Conservation (phyloP, 37 sponge, comb jelly and placozoan genomes). For the Chondrilla cf. caribensis region DNA sequence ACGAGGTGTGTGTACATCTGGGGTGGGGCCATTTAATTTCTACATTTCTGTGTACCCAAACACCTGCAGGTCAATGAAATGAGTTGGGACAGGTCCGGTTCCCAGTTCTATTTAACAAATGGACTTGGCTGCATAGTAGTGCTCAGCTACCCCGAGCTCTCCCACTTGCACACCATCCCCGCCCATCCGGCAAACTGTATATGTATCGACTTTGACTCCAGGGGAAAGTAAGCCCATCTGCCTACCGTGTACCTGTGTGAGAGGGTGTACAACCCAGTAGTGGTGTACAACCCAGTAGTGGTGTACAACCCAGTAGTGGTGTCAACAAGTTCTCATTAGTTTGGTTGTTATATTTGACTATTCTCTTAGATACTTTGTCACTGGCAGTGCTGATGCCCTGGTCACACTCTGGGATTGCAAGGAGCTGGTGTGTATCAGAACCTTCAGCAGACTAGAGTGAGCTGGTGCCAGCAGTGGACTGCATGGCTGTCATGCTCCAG, state of each 20-base stretch:
- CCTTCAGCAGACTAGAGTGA: conserved; percentile 93
- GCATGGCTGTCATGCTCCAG: no score
- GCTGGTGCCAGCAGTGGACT: neutral
- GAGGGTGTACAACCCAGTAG: no score
- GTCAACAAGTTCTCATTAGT: no score
- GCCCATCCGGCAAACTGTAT: conserved; percentile 99
- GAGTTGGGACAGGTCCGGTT: conserved; percentile 80
- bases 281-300: no score
- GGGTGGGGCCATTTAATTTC: no score
- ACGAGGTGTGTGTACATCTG: conserved; percentile 57
- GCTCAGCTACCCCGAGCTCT: conserved; percentile 81
- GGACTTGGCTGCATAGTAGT: conserved; percentile 89
- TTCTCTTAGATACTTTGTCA: conserved; percentile 92
- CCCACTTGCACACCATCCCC: conserved; percentile 74
- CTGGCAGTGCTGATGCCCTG: conserved; percentile 98
- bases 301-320: no score
- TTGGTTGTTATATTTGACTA: no score
- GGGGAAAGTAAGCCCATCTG: conserved; percentile 62
- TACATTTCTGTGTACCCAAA: no score
- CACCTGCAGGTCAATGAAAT: conserved; percentile 92
- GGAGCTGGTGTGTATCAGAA: conserved; percentile 87
- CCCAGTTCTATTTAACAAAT: conserved; percentile 90
- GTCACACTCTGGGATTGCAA: conserved; percentile 87
- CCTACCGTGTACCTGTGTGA: no score
- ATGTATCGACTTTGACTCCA: conserved; percentile 92